These are phyloP conservation scores for Brachypterus glaber DNA, from an alignment of 2,888 invertebrate genomes.

Conservation along the genomic window DNA sequence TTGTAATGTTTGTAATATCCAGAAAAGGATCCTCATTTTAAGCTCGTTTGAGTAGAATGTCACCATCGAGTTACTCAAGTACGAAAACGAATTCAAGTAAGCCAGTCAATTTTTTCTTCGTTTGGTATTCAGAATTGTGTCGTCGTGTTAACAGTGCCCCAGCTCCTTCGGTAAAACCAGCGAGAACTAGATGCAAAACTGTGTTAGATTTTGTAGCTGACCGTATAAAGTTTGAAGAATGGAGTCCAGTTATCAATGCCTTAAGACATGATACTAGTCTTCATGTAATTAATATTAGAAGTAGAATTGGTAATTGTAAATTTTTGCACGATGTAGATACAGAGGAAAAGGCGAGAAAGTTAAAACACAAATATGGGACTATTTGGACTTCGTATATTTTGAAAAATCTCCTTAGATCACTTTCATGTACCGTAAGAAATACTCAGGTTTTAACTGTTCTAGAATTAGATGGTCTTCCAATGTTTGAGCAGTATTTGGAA, in stretches of 20 bases:
- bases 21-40: no score
- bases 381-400: constrained; percentile 63
- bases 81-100: constrained; percentile 25
- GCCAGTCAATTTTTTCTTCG: constrained; percentile 37
- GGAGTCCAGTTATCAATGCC: constrained; percentile 66
- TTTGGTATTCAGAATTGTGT: constrained; percentile 39
- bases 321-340: constrained; percentile 43
- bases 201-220: constrained; percentile 61
- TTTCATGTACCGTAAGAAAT: constrained; percentile 52
- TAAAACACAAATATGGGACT: constrained; percentile 37
- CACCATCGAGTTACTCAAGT: constrained; percentile 20
- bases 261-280: constrained; percentile 61
- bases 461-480: constrained; percentile 61
- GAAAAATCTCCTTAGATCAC: constrained; percentile 54
- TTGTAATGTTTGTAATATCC: no score
- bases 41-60: background rate
- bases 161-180: constrained; percentile 33
- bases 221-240: constrained; percentile 64
- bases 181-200: constrained; percentile 35
- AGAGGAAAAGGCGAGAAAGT: constrained; percentile 52
- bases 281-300: constrained; percentile 57
- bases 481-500: constrained; percentile 54
- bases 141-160: constrained; percentile 35
- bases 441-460: constrained; percentile 53
- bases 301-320: constrained; percentile 39